Percentiles rank a stretch among this genome's conserved stretches.
Conservation (phyloP, 1,140 invertebrate genomes). For the Venustaconcha ellipsiformis region DNA sequence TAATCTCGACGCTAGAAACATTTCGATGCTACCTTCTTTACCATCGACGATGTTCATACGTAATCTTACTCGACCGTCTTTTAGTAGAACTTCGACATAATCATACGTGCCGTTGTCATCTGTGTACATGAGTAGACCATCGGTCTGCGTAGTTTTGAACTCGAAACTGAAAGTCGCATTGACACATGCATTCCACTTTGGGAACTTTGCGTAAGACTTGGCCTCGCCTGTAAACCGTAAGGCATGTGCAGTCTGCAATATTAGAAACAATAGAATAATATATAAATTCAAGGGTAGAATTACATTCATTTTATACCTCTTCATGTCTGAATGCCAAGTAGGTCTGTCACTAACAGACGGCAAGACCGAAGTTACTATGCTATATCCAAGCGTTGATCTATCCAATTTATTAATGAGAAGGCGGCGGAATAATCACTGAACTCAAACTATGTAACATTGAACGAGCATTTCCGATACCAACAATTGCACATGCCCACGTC, state of each 20-base stretch:
- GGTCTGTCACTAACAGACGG: too few relatives aligned
- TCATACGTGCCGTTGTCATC: constrained; percentile 61
- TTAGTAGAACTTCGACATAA: constrained; percentile 50
- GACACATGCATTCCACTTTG: constrained; percentile 62
- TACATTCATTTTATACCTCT: too few relatives aligned
- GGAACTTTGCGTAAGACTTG: constrained; percentile 53
- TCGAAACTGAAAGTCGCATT: constrained; percentile 63
- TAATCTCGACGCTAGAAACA: constrained; percentile 41
- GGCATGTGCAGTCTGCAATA: background rate
- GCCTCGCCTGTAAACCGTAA: constrained; percentile 35
- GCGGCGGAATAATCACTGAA: too few relatives aligned
- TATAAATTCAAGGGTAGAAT: too few relatives aligned
- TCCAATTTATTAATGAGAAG: too few relatives aligned
- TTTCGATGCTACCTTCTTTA: constrained; percentile 46
- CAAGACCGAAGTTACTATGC: too few relatives aligned
- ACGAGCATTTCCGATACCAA: too few relatives aligned
- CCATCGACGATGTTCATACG: constrained; percentile 57
- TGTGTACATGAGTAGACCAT: constrained; percentile 59
- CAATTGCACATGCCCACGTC: too few relatives aligned
- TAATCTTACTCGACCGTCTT: constrained; percentile 40
- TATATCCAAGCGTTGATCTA: too few relatives aligned
- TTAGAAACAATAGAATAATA: too few relatives aligned
- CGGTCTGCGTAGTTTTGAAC: constrained; percentile 47
- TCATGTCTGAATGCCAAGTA: too few relatives aligned
- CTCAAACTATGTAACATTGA: too few relatives aligned